Evolutionary conservation across 2,888 invertebrate genomes (phyloP), one percentile per base, ranked within the genome.

Genomic region (Tholera decimalis): DNA sequence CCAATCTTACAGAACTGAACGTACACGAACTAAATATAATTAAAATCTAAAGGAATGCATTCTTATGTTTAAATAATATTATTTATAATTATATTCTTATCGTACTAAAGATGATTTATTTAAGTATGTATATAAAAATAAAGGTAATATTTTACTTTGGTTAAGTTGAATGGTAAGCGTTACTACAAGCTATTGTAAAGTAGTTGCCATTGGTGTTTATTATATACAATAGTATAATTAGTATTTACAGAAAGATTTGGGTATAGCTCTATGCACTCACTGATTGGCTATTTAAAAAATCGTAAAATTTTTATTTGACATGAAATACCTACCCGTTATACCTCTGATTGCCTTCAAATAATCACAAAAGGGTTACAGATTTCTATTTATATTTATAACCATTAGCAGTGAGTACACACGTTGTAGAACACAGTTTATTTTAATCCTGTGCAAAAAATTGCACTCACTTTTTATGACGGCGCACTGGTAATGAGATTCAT

Each of bases 91-190:
- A 66, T 59, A 66, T 35, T 24, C 44, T 50, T 66, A 72, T 11
- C 18, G 15, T 41, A 18, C 28, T 53, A 43, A 49, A 41, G 66
- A 74, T 77, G 67, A 72, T 72, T 74, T 61, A 30, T 77, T 58
- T 70, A 77, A 73, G 76, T 69, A 72, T 72, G 72, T 61, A 30
- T 77, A 61, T 70, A 77, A 73, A 78, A 79, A 77, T 69, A 63
- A 76, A 83, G 82, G 82, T 82, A 82, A 83, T 82, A 79, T 83
- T 81, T 78, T 76, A 79, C 82, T 82, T 82, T 82, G 82, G 82
- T 82, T 81, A 78, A 18, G 82, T 79, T 76, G 68, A 78, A 35
- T 79, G 80, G 83, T 82, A 82, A 83, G 80, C 73, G 73, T 77
- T 51, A 56, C 46, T 75, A 43, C 55, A 61, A 77, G 71, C 39